Evolutionary conservation across 2,888 invertebrate genomes (phyloP), one percentile per base, ranked within the genome.

Genomic region (Merodon equestris): DNA sequence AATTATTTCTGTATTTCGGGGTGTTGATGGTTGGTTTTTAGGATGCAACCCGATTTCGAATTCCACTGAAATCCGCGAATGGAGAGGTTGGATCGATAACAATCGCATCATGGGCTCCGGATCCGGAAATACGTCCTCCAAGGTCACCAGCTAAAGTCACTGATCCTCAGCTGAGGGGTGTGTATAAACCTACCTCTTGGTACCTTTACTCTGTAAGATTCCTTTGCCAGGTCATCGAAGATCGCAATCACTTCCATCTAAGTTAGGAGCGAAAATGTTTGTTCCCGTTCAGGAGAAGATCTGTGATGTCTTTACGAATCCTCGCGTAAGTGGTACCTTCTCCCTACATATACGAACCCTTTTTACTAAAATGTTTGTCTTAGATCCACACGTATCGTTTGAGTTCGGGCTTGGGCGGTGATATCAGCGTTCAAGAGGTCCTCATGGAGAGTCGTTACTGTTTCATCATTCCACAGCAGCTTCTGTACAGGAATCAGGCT

Each of bases 391-490:
- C 95, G 4, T 96, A 94, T 87, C 92, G 97, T 61, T 95, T 98
- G 87, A 96, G 97, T 87, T 97, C 97, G 0, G 96, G 96, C 0
- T 90, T 96, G 19, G 96, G 96, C 0, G 96, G 96, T 1, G 97
- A 97, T 87, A 96, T 98, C 57, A 95, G 95, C 82, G 97, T 97
- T 1, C 95, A 97, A 85, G 98, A 98, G 89, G 93, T 95, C 54
- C 95, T 98, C 94, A 94, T 96, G 0, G 98, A 98, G 88, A 95
- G 96, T 83, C 94, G 94, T 85, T 89, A 96, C 9, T 95, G 96
- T 85, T 97, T 94, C 86, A 91, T 92, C 51, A 92, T 98, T 88
- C 97, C 98, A 0, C 93, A 95, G 84, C 96, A 97, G 87, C 90
- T 97, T 81, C 89, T 98, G 95, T 97, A 90, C 93, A 94, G 92